Conservation (phyloP, 2,888 invertebrate species). For the Nipponacmea schrenckii region DNA sequence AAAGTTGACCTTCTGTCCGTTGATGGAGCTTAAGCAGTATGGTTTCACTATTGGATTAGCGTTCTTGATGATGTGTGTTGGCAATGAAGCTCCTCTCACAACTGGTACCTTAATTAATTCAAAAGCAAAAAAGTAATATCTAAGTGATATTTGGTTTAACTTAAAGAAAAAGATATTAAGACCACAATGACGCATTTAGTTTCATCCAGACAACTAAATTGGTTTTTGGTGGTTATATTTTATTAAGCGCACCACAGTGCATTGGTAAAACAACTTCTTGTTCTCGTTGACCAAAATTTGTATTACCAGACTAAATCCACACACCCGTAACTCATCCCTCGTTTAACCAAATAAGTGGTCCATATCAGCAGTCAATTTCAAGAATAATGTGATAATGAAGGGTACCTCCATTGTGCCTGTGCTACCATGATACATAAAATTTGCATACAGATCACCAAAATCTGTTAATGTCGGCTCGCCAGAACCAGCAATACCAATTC, state of each 20-base stretch:
- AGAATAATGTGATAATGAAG: slow-evolving; percentile 35
- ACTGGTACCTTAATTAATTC: slow-evolving; percentile 40
- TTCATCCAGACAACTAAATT: no score
- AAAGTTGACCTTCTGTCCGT: slow-evolving; percentile 38
- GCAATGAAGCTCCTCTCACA: slow-evolving; percentile 45
- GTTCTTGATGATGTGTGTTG: slow-evolving; percentile 45
- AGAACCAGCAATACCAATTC: slow-evolving; percentile 42
- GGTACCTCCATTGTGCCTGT: slow-evolving; percentile 52
- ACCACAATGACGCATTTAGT: no score
- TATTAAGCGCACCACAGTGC: no score
- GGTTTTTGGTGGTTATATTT: no score
- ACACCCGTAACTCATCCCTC: slow-evolving; percentile 46
- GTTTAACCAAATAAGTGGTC: slow-evolving; percentile 44
- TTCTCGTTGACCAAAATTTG: no score
- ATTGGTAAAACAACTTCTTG: no score
- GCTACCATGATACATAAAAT: slow-evolving; percentile 40
- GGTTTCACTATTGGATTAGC: slow-evolving; percentile 49
- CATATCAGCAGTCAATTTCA: slow-evolving; percentile 47
- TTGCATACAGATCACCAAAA: slow-evolving; percentile 52
- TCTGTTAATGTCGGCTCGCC: slow-evolving; percentile 46
- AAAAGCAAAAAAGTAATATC: no score
- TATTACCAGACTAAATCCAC: slow-evolving; percentile 40
- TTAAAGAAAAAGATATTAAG: no score
- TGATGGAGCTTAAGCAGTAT: slow-evolving; percentile 45
- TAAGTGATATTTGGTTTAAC: no score